Percentiles rank a stretch among this genome's conserved stretches.
phyloP scores from a whole-genome alignment of 2,797 vertebrate genomes.

The Tokudaia muenninki region DNA sequence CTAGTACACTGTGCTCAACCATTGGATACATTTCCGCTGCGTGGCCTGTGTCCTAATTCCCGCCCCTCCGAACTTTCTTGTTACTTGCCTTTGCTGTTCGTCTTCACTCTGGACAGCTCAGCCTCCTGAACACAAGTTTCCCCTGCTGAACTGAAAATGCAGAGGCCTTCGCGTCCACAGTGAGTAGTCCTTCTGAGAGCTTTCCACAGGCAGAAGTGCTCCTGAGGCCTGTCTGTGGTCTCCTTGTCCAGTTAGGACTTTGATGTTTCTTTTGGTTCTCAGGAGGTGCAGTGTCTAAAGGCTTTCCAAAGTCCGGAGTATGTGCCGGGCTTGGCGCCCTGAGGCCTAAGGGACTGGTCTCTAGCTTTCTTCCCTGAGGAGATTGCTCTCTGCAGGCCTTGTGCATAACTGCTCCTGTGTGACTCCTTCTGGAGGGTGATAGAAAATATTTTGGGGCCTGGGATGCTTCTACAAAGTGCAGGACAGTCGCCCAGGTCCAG shows the following conservation, averaged over 20 bases:
- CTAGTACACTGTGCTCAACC: not conserved
- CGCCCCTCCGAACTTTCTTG: not conserved
- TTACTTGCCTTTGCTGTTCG: not conserved
- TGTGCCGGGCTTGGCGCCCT: accelerated
- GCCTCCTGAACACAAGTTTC: not conserved
- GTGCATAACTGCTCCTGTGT: too few relatives aligned
- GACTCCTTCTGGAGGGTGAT: not conserved
- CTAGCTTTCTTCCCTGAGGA: not conserved
- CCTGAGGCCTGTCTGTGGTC: not conserved
- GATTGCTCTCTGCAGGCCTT: not conserved
- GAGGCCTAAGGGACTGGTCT: not conserved
- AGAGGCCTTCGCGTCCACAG: not conserved
- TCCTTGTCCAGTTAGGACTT: not conserved
- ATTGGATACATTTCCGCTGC: not conserved
- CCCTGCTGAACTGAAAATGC: not conserved
- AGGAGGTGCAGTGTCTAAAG: not conserved
- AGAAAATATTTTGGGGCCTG: not conserved
- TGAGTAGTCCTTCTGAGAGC: not conserved
- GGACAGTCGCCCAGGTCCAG: not conserved
- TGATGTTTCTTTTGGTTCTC: not conserved
- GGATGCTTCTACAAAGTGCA: not conserved
- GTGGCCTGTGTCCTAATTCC: not conserved
- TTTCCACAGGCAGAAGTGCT: not conserved
- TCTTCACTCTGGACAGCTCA: not conserved
- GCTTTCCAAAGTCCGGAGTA: not conserved